phyloP scores from a whole-genome alignment of 2,797 vertebrate genomes.

The Rhodeus uyekii region DNA sequence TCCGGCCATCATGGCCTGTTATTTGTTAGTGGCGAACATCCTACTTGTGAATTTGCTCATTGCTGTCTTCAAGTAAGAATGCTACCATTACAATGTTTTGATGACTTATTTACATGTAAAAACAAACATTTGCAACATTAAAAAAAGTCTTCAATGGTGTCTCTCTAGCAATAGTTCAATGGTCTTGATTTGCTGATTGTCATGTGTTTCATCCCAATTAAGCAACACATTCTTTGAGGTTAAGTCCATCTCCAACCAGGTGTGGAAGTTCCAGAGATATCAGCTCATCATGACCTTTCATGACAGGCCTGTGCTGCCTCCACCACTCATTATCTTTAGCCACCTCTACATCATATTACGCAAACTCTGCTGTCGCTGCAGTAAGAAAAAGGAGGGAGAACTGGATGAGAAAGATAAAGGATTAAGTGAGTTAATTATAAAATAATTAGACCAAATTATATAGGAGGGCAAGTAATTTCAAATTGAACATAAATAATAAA shows the following conservation, averaged over 20 bases:
- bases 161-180: not conserved
- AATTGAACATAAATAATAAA: not conserved
- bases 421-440: constrained; percentile 81
- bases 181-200: not conserved
- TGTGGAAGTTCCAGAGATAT: constrained; percentile 99
- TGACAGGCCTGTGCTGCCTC: constrained; percentile 95
- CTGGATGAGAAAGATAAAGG: constrained; percentile 93
- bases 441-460: not conserved
- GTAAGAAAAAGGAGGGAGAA: constrained; percentile 82
- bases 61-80: constrained; percentile 95
- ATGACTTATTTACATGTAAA: not conserved
- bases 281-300: constrained; percentile 99
- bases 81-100: not conserved
- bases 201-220: constrained; percentile 39
- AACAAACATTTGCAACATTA: not conserved
- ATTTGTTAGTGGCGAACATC: constrained; percentile 97
- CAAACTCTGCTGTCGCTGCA: constrained; percentile 82
- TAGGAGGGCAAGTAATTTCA: not conserved
- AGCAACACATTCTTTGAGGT: constrained; percentile 99
- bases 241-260: constrained; percentile 98
- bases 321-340: constrained; percentile 95
- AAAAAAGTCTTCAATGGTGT: not conserved
- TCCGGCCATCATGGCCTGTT: constrained; percentile 98
- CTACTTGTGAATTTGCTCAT: constrained; percentile 97
- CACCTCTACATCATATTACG: constrained; percentile 90